Evolutionary conservation across 2,888 invertebrate species (phyloP).

Genomic region (Cantharis rustica): DNA sequence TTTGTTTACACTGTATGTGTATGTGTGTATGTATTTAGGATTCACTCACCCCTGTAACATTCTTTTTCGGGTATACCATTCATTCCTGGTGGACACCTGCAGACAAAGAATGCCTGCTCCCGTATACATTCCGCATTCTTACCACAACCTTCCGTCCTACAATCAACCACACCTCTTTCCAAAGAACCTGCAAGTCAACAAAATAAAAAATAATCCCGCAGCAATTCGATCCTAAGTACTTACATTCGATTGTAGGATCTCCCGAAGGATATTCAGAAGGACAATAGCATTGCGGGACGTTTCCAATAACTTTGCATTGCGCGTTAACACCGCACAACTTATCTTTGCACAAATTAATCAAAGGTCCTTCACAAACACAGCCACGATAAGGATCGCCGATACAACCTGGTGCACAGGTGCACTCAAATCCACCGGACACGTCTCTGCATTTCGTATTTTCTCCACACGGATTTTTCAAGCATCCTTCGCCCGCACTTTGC

Average conservation of each 20-base stretch:
- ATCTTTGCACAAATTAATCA: conserved; percentile 75
- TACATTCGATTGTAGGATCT: conserved; percentile 85
- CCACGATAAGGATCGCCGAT: conserved; percentile 80
- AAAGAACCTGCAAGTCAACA: conserved; percentile 58
- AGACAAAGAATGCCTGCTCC: conserved; percentile 82
- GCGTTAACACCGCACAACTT: conserved; percentile 84
- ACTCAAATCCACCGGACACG: conserved; percentile 74
- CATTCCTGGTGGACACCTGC: conserved; percentile 77
- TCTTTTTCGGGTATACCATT: conserved; percentile 74
- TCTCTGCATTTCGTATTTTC: conserved; percentile 82
- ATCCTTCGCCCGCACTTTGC: conserved; percentile 71
- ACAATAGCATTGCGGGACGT: conserved; percentile 81
- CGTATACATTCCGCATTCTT: conserved; percentile 85
- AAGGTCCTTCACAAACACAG: conserved; percentile 73
- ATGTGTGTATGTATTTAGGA: conserved; percentile 5
- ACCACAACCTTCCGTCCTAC: conserved; percentile 83
- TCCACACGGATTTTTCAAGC: conserved; percentile 83
- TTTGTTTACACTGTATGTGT: conserved; percentile 38
- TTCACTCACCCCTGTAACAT: conserved; percentile 67
- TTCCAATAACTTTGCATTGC: conserved; percentile 72
- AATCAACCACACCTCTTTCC: conserved; percentile 70
- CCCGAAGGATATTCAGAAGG: conserved; percentile 81
- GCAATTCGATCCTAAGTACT: conserved; percentile 54
- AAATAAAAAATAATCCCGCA: not conserved
- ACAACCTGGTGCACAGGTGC: conserved; percentile 79